Evolutionary conservation across 2,113 vertebrate species (phyloP).

Genomic region (Halcyon malimbica): DNA sequence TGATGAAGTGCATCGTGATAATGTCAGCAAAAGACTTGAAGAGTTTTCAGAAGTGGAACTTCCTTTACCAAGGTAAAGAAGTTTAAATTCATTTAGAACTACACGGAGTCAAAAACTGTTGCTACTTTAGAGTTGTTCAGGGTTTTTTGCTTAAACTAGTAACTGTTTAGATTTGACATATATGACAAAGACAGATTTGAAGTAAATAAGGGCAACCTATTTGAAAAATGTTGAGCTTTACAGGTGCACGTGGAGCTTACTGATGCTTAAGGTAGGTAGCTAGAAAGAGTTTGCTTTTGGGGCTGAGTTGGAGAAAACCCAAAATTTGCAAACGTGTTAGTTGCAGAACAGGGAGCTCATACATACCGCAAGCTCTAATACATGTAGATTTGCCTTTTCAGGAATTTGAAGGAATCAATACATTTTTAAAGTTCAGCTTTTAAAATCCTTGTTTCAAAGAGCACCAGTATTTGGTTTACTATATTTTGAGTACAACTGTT

Average conservation of each 20-base stretch:
- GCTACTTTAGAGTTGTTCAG: not conserved
- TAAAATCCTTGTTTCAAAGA: not conserved
- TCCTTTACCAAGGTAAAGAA: slow-evolving; percentile 82
- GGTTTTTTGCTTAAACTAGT: not conserved
- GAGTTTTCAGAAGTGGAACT: slow-evolving; percentile 79
- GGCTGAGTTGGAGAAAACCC: not conserved
- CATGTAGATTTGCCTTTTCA: not conserved
- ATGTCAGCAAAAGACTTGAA: slow-evolving; percentile 6
- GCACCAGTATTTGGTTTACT: not conserved
- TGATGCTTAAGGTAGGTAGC: not conserved
- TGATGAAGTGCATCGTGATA: not conserved
- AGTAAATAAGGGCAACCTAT: not conserved
- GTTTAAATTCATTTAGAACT: not conserved
- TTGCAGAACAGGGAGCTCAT: not conserved
- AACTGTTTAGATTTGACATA: not conserved
- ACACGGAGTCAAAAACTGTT: not conserved
- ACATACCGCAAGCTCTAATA: not conserved
- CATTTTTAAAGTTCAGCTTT: not conserved
- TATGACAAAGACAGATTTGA: not conserved
- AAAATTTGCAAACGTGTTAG: not conserved
- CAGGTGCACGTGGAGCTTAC: not conserved
- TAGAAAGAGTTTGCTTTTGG: not conserved
- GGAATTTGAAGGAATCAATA: not conserved
- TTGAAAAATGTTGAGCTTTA: not conserved
- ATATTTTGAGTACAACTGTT: not conserved